These are phyloP conservation scores for Phaethornis superciliosus DNA, from an alignment of 2,113 vertebrate species.

Conservation along the genomic window DNA sequence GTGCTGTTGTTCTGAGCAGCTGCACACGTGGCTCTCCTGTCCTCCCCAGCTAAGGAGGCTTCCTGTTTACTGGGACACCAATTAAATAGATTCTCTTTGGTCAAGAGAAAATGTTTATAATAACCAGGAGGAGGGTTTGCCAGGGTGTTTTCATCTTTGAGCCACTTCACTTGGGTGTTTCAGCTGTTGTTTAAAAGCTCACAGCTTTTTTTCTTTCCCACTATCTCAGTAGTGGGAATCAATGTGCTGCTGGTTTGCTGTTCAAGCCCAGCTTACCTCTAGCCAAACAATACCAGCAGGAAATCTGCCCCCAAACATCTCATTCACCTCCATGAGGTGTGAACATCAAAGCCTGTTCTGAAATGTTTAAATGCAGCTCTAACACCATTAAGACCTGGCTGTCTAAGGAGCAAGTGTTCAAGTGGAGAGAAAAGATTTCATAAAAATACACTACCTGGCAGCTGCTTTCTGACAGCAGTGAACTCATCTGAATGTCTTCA, in stretches of 20 bases:
- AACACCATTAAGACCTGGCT: background rate
- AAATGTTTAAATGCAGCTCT: background rate
- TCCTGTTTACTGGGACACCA: background rate
- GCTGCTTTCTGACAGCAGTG: background rate
- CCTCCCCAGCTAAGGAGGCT: background rate
- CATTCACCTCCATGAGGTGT: background rate
- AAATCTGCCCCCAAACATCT: background rate
- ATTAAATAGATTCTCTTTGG: background rate
- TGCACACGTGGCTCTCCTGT: rapidly evolving
- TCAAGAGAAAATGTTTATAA: background rate
- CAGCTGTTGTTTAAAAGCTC: background rate
- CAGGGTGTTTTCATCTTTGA: background rate
- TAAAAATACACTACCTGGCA: background rate
- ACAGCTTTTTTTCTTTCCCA: background rate
- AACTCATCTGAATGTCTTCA: background rate
- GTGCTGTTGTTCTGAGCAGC: background rate
- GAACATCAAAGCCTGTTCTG: background rate
- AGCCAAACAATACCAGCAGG: background rate
- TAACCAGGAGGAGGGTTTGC: background rate
- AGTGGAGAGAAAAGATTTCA: background rate
- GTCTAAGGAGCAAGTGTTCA: background rate
- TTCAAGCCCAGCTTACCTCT: background rate
- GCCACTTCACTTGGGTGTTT: background rate
- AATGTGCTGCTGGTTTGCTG: background rate
- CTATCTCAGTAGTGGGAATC: background rate